phyloP scores from a whole-genome alignment of 2,888 invertebrate genomes.

The Apodemia zela region DNA sequence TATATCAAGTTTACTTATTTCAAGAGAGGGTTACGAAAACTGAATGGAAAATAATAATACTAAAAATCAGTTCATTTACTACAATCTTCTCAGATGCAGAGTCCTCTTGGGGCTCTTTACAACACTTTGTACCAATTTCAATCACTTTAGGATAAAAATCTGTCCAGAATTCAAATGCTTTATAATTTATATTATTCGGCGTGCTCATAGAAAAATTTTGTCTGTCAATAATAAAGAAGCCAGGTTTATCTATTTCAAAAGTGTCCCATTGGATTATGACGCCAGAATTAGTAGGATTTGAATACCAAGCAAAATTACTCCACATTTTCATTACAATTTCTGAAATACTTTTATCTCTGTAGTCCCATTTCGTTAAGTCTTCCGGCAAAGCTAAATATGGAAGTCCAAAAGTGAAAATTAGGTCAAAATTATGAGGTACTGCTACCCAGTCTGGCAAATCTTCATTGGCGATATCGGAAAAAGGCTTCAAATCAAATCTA shows the following conservation, averaged over 20 bases:
- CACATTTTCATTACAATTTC: slow-evolving; percentile 91
- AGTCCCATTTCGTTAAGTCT: slow-evolving; percentile 85
- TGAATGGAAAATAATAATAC: slow-evolving; percentile 47
- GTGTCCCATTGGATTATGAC: slow-evolving; percentile 88
- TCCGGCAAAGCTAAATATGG: slow-evolving; percentile 84
- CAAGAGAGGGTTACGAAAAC: slow-evolving; percentile 52
- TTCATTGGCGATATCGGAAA: slow-evolving; percentile 82
- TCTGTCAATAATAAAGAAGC: slow-evolving; percentile 86
- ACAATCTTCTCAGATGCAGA: slow-evolving; percentile 50
- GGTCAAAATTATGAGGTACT: slow-evolving; percentile 90
- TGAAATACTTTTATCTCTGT: slow-evolving; percentile 87
- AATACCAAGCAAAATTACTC: slow-evolving; percentile 88
- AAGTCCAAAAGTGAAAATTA: slow-evolving; percentile 90
- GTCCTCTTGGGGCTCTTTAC: slow-evolving; percentile 80
- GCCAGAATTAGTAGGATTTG: slow-evolving; percentile 85
- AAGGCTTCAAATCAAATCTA: slow-evolving; percentile 87
- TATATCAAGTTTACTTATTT: slow-evolving; percentile 34
- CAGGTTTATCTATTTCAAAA: slow-evolving; percentile 84
- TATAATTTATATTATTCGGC: slow-evolving; percentile 84
- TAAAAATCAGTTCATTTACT: slow-evolving; percentile 41
- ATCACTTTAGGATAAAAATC: slow-evolving; percentile 89
- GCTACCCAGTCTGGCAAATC: slow-evolving; percentile 88
- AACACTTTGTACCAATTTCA: slow-evolving; percentile 87
- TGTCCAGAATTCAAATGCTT: slow-evolving; percentile 91
- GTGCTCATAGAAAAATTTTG: slow-evolving; percentile 88